phyloP scores from a whole-genome alignment of 1,140 invertebrate genomes.

The Lepidostoma basale region DNA sequence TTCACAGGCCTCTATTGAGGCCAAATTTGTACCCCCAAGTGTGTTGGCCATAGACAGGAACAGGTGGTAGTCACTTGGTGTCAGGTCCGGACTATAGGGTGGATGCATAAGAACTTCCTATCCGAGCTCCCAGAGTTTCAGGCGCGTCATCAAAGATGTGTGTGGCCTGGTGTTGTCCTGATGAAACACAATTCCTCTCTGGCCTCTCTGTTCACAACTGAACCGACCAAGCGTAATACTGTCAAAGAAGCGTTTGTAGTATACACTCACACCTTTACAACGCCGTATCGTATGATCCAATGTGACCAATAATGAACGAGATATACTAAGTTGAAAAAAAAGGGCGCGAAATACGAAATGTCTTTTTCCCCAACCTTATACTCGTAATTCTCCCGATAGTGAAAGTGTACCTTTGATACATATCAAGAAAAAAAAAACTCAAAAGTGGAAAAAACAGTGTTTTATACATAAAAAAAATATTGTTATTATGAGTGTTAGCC shows the following conservation, averaged over 20 bases:
- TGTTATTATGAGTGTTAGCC: no score
- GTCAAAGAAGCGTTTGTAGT: background rate
- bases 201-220: no score
- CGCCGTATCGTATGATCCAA: background rate
- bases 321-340: conserved; percentile 20
- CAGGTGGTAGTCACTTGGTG: background rate
- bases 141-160: conserved; percentile 3
- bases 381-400: no score
- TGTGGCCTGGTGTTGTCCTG: conserved; percentile 7
- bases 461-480: no score
- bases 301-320: background rate
- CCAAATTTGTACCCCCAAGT: conserved; percentile 3
- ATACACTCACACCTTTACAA: conserved; percentile 1
- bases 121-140: conserved; percentile 1
- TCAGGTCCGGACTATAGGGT: background rate
- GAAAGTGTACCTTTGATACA: no score
- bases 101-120: background rate
- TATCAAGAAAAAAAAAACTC: no score
- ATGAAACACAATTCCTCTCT: conserved; percentile 9
- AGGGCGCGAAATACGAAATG: conserved; percentile 4
- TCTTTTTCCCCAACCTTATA: no score
- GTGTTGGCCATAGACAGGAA: conserved; percentile 1
- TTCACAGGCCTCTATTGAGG: conserved; percentile 12
- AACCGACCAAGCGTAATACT: no score
- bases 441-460: no score